Percentiles rank a stretch among this genome's conserved stretches.
Evolutionary conservation across 2,888 invertebrate species (phyloP).

Genomic region (Pilophorus perplexus): DNA sequence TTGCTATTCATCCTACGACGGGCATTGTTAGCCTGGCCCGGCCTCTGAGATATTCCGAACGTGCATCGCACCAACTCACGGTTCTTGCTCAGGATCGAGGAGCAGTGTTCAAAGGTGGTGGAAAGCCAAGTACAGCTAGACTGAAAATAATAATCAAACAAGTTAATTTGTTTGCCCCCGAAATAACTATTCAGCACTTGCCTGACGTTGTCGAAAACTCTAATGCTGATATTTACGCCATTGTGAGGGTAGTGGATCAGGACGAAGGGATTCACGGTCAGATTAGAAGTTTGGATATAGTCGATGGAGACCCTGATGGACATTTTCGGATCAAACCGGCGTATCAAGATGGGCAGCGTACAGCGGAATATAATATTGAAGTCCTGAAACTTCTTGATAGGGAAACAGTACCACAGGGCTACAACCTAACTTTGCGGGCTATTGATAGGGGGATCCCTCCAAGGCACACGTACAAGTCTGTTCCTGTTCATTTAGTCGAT

Average conservation of each 20-base stretch:
- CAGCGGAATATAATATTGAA: slow-evolving; percentile 74
- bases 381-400: slow-evolving; percentile 74
- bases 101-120: slow-evolving; percentile 52
- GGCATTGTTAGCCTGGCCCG: slow-evolving; percentile 83
- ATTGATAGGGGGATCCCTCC: slow-evolving; percentile 79
- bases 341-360: slow-evolving; percentile 47
- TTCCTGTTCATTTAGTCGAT: slow-evolving; percentile 78
- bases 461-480: slow-evolving; percentile 71
- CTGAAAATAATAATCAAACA: slow-evolving; percentile 72
- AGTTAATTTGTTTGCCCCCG: slow-evolving; percentile 84
- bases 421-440: slow-evolving; percentile 83
- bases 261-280: slow-evolving; percentile 83
- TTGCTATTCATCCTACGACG: slow-evolving; percentile 89
- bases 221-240: slow-evolving; percentile 82
- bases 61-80: slow-evolving; percentile 67
- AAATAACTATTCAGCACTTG: slow-evolving; percentile 74
- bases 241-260: slow-evolving; percentile 77
- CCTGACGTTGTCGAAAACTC: slow-evolving; percentile 79
- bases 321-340: slow-evolving; percentile 74
- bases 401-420: slow-evolving; percentile 75
- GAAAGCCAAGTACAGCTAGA: slow-evolving; percentile 68
- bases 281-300: slow-evolving; percentile 76
- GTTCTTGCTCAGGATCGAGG: slow-evolving; percentile 80
- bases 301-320: slow-evolving; percentile 86
- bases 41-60: slow-evolving; percentile 69